Evolutionary conservation across 1,140 invertebrate species (phyloP).

Genomic region (Gryllus bimaculatus): DNA sequence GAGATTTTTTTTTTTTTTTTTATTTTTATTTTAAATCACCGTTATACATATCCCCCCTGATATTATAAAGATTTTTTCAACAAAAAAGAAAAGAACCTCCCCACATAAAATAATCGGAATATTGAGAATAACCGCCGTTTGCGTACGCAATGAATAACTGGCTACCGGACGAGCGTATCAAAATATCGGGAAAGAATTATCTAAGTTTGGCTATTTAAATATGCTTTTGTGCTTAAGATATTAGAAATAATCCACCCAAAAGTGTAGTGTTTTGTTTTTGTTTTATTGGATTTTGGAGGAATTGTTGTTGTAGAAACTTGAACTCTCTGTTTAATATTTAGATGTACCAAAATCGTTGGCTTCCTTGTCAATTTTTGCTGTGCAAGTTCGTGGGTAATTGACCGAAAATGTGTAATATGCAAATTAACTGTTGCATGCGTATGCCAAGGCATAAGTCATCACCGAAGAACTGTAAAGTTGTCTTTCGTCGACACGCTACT

Average conservation of each 20-base stretch:
- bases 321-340: too few species aligned
- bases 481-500: too few species aligned
- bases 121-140: slow-evolving; percentile 10
- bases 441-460: too few species aligned
- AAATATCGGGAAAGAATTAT: background rate
- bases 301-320: too few species aligned
- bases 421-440: background rate
- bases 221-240: background rate
- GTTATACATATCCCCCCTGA: too few species aligned
- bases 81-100: too few species aligned
- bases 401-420: background rate
- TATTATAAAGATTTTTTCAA: too few species aligned
- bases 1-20: too few species aligned
- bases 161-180: slow-evolving; percentile 7
- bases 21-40: too few species aligned
- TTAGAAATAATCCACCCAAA: background rate
- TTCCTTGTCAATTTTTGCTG: background rate
- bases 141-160: slow-evolving; percentile 22
- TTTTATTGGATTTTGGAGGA: too few species aligned
- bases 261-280: background rate
- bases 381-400: background rate
- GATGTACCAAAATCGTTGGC: background rate
- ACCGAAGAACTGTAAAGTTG: too few species aligned
- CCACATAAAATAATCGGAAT: too few species aligned
- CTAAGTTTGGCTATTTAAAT: background rate